A percentile compares a stretch with the other conserved stretches of the same genome.
Evolutionary conservation across 2,113 vertebrate genomes (phyloP).

Genomic region (Setophaga kirtlandii): DNA sequence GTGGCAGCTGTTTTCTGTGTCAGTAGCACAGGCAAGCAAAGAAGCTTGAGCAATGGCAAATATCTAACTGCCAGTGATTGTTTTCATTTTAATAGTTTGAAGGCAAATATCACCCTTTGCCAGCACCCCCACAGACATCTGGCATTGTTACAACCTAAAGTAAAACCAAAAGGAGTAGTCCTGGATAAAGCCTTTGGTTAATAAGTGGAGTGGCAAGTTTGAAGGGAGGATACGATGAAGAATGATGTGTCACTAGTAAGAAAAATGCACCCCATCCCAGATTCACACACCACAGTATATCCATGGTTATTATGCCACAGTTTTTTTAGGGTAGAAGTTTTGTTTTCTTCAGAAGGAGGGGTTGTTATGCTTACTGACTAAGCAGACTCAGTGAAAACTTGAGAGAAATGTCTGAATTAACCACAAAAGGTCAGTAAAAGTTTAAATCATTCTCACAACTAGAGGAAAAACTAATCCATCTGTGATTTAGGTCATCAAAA

Average conservation of each 20-base stretch:
- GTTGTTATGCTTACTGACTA: neutral
- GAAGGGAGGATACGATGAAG: neutral
- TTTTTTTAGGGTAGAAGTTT: neutral
- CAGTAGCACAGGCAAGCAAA: neutral
- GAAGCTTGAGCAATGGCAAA: rapidly evolving
- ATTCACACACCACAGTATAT: neutral
- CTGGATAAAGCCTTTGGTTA: neutral
- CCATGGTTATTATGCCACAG: neutral
- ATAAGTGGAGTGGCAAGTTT: neutral
- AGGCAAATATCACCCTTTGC: neutral
- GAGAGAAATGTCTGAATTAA: slow-evolving; percentile 11
- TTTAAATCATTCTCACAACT: slow-evolving; percentile 17
- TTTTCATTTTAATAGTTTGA: neutral
- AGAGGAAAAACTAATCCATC: neutral
- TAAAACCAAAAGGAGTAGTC: neutral
- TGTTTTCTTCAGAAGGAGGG: neutral
- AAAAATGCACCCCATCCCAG: neutral
- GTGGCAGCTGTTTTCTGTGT: neutral
- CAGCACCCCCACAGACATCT: neutral
- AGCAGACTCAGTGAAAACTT: neutral
- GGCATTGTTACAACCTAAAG: neutral
- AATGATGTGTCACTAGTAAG: neutral
- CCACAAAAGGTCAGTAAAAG: slow-evolving; percentile 8
- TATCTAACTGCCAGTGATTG: neutral
- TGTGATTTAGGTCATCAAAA: slow-evolving; percentile 11